Base-by-base conservation (phyloP, 2,888 invertebrate genomes). In the Acleris sparsana region DNA sequence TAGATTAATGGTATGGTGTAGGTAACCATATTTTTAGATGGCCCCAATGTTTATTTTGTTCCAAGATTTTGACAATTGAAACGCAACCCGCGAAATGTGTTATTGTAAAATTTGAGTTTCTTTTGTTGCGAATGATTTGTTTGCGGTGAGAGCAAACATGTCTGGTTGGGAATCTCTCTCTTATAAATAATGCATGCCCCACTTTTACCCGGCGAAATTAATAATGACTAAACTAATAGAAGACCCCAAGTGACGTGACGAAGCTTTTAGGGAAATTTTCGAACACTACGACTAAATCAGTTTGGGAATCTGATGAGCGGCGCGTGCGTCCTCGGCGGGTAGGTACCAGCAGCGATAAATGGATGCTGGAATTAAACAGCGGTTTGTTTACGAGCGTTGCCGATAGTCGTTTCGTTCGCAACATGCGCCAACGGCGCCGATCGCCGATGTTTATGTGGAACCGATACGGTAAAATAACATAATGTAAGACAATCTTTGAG, bases 1-100 rank as follows among this genome's bases (percentile, higher is more conserved):
- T 73, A 72, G 71, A 81, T 80, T 81, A 82, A 85, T 80, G 76
- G 83, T 80, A 80, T 33, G 33, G 33, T 33, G 33, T 33, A n/a
- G n/a, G n/a, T n/a, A 73, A 64, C 69, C 72, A 74, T 86, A 85
- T 85, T 85, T 85, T 78, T 83, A 82, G 81, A 70, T 70, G 78
- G 69, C 71, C 74, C 70, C 70, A 74, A 80, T 83, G 79, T 83
- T 84, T 82, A 78, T 80, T 79, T 77, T 76, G 73, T 71, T 72
- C 68, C 66, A 33, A 69, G 69, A 79, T 78, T 76, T 13, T 61
- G 67, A 80, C 76, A 79, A 80, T 75, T 76, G 75, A 73, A 46
- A 46, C 46, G 46, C 46, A 46, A 13, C 46, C 68, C 11, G 22
- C 29, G 55, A 60, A 64, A 67, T 69, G 70, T 69, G 70, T 65